These are phyloP conservation scores for Narcine bancroftii DNA, from an alignment of 2,113 vertebrate genomes.

Conservation along the genomic window DNA sequence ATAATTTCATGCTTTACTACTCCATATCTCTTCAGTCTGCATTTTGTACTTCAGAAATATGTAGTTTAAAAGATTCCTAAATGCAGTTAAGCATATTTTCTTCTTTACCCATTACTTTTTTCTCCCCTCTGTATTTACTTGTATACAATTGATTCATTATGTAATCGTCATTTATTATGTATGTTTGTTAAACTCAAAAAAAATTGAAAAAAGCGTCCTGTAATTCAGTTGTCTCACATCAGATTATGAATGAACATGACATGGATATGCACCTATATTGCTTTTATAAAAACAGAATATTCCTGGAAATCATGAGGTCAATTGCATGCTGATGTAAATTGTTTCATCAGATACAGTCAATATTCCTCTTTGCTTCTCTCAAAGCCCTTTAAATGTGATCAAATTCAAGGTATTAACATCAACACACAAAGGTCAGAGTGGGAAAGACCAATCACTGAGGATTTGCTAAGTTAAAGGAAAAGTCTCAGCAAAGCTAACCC, in stretches of 20 bases:
- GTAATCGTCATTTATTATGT: too few relatives aligned
- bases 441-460: neutral
- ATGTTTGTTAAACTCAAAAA: too few relatives aligned
- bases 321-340: too few relatives aligned
- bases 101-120: too few relatives aligned
- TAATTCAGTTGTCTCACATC: neutral
- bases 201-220: too few relatives aligned
- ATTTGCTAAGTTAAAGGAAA: neutral
- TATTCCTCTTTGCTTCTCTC: neutral
- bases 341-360: neutral
- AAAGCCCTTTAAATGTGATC: neutral
- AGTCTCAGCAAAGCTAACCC: neutral
- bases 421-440: neutral
- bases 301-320: neutral
- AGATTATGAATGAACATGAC: neutral
- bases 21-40: neutral
- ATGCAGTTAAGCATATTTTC: too few relatives aligned
- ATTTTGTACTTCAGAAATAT: conserved; percentile 19
- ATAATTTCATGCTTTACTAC: conserved; percentile 23
- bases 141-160: too few relatives aligned
- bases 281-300: neutral
- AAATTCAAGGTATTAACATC: neutral
- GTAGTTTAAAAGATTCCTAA: neutral
- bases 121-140: too few relatives aligned
- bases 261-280: neutral